These are phyloP conservation scores for Meghimatium bilineatum DNA, from an alignment of 2,888 invertebrate genomes.

Conservation along the genomic window DNA sequence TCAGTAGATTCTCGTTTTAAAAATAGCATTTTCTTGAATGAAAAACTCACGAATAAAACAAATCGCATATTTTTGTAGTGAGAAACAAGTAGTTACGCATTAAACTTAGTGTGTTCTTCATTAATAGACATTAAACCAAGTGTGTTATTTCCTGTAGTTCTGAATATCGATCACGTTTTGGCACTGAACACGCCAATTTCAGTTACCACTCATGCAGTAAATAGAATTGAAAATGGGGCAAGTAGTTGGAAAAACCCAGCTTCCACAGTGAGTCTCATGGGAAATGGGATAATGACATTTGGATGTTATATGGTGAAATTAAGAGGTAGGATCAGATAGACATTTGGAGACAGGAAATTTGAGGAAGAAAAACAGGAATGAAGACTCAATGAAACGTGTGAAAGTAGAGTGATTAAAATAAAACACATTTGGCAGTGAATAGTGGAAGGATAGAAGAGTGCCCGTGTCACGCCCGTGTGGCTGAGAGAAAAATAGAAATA, in stretches of 20 bases:
- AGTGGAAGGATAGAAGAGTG: not conserved
- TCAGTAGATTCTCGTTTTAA: no score
- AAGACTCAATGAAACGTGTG: not conserved
- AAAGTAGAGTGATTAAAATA: not conserved
- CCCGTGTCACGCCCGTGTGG: no score
- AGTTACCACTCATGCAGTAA: not conserved
- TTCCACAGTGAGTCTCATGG: constrained; percentile 9
- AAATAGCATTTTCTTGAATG: no score
- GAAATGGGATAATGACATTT: constrained; percentile 35
- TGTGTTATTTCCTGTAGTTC: no score
- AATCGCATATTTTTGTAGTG: not conserved
- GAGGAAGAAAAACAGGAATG: not conserved
- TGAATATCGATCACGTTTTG: not conserved
- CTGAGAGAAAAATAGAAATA: no score
- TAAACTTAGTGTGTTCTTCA: no score
- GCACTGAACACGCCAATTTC: not conserved
- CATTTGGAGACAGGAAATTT: constrained; percentile 6
- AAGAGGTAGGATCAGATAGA: constrained; percentile 22
- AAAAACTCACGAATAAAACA: no score
- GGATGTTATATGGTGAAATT: constrained; percentile 31
- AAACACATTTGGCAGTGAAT: not conserved
- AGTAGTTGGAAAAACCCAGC: constrained; percentile 14
- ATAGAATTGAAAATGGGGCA: constrained; percentile 7
- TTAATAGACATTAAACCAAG: no score
- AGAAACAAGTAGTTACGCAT: no score